A percentile compares a stretch with the other conserved stretches of the same genome.
Conservation (phyloP, 2,797 vertebrate species). For the Etheostoma perlongum region DNA sequence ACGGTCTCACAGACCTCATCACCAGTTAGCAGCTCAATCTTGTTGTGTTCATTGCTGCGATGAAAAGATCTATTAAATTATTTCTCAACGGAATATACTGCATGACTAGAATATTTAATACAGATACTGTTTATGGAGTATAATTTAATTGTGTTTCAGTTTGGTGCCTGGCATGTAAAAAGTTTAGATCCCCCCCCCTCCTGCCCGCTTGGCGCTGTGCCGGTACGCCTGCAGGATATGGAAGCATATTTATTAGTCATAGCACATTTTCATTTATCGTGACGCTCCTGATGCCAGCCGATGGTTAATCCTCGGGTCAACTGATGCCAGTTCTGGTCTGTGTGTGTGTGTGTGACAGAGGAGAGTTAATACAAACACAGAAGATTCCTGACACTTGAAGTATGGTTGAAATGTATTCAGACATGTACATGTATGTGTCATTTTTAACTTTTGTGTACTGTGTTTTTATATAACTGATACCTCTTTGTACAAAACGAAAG, state of each 20-base stretch:
- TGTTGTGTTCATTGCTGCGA: constrained; percentile 46
- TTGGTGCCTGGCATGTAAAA: constrained; percentile 51
- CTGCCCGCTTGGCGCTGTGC: constrained; percentile 40
- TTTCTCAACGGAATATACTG: constrained; percentile 80
- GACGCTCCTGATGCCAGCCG: constrained; percentile 58
- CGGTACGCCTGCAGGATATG: constrained; percentile 44
- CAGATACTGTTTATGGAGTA: constrained; percentile 67
- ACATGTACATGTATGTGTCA: constrained; percentile 72
- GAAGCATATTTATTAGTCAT: constrained; percentile 77
- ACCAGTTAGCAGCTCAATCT: constrained; percentile 32
- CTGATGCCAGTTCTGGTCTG: constrained; percentile 59
- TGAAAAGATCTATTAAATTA: constrained; percentile 80
- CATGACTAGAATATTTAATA: constrained; percentile 83
- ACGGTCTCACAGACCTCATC: neutral
- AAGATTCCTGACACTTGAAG: constrained; percentile 86
- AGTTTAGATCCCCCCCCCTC: constrained; percentile 19
- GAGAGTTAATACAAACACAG: constrained; percentile 56
- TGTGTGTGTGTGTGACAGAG: constrained; percentile 49
- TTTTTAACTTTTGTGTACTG: constrained; percentile 74
- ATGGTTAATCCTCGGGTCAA: constrained; percentile 51
- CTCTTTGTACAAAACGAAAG: constrained; percentile 82
- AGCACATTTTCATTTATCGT: constrained; percentile 72
- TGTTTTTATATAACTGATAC: constrained; percentile 82
- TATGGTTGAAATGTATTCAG: constrained; percentile 78
- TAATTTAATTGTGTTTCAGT: constrained; percentile 71